phyloP scores from a whole-genome alignment of 30 jellyfish, hydroid and myxozoan species.

The Catostylus mosaicus region DNA sequence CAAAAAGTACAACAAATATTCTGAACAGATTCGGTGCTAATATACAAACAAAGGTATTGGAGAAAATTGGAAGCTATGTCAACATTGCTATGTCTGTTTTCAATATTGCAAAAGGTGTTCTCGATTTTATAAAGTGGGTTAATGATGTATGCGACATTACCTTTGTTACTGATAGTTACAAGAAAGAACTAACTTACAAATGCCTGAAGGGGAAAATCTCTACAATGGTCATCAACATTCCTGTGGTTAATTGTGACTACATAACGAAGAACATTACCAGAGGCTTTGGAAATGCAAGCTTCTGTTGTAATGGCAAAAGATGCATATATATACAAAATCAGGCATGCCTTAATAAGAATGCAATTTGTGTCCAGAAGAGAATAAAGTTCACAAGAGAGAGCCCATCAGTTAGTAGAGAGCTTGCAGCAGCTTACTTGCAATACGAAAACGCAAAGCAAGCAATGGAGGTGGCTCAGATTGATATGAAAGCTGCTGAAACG shows the following conservation, averaged over 20 bases:
- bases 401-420: constrained; percentile 15
- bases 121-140: constrained; percentile 81
- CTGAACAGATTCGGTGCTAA: constrained; percentile 81
- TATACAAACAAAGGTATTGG: constrained; percentile 56
- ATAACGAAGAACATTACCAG: constrained; percentile 35
- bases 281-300: constrained; percentile 68
- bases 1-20: constrained; percentile 40
- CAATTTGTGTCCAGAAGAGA: constrained; percentile 55
- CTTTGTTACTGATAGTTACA: constrained; percentile 42
- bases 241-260: constrained; percentile 63
- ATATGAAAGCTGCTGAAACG: constrained; percentile 63
- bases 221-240: constrained; percentile 48
- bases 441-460: constrained; percentile 38
- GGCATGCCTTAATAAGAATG: constrained; percentile 58
- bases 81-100: constrained; percentile 56
- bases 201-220: constrained; percentile 72
- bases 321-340: constrained; percentile 72
- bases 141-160: constrained; percentile 91
- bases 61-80: constrained; percentile 9
- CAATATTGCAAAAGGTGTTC: constrained; percentile 79
- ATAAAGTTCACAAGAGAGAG: neutral
- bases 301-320: constrained; percentile 74
- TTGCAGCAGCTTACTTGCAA: constrained; percentile 55
- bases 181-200: constrained; percentile 56
- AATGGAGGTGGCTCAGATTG: constrained; percentile 61